These are phyloP conservation scores for Alosa alosa DNA, from an alignment of 2,113 vertebrate species.

Conservation along the genomic window DNA sequence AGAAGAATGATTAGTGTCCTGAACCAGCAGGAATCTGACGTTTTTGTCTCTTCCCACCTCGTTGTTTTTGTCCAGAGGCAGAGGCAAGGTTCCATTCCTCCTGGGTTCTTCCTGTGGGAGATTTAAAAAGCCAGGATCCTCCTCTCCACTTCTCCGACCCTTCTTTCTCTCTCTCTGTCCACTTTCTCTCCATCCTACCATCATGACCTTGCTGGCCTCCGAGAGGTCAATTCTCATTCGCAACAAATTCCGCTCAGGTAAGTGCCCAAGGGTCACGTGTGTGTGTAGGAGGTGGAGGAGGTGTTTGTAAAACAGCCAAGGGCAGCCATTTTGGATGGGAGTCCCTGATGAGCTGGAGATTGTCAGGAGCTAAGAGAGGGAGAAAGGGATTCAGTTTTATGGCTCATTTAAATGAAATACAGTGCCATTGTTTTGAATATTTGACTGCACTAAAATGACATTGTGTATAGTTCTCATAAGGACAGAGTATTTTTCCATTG, in stretches of 20 bases:
- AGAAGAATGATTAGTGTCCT: constrained; percentile 4
- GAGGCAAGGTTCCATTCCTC: constrained; percentile 55
- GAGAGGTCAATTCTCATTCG: constrained; percentile 88
- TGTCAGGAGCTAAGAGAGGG: not conserved
- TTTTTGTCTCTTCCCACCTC: constrained; percentile 21
- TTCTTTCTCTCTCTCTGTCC: constrained; percentile 49
- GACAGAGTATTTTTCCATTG: not conserved
- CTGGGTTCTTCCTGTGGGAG: constrained; percentile 38
- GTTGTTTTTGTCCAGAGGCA: constrained; percentile 44
- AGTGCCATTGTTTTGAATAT: not conserved
- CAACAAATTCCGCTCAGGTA: constrained; percentile 91
- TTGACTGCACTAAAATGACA: not conserved
- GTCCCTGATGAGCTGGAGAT: not conserved
- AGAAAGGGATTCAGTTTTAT: not conserved
- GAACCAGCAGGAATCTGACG: not conserved
- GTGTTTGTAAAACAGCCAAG: not conserved
- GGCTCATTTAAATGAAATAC: not conserved
- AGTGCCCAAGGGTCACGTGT: constrained; percentile 51
- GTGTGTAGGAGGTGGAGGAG: not conserved
- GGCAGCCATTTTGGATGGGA: constrained; percentile 8
- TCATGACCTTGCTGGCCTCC: constrained; percentile 85
- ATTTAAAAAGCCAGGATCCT: constrained; percentile 47
- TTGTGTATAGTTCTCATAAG: not conserved
- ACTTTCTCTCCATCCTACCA: constrained; percentile 39
- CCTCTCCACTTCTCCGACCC: constrained; percentile 40